Percentiles rank a stretch among this genome's conserved stretches.
phyloP scores from a whole-genome alignment of 2,888 invertebrate genomes.

The Lepidochrysops patricia region DNA sequence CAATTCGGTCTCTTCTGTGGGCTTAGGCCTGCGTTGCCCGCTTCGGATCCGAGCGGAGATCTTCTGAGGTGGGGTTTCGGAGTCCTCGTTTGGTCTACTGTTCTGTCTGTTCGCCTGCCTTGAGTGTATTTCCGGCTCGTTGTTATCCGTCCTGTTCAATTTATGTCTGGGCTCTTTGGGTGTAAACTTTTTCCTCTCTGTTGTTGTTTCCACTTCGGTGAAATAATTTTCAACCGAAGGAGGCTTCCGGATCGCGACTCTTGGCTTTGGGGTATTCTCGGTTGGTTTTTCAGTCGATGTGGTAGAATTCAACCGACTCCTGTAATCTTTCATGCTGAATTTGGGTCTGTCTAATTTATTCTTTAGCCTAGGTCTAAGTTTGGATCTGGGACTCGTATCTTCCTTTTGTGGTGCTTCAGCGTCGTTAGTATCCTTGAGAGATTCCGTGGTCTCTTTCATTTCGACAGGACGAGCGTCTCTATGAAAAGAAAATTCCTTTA shows the following conservation, averaged over 20 bases:
- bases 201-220: conserved; percentile 51
- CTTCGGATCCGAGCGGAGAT: conserved; percentile 58
- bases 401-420: conserved; percentile 46
- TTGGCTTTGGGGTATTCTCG: conserved; percentile 49
- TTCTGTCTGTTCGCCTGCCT: conserved; percentile 47
- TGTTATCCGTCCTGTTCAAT: conserved; percentile 41
- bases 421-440: conserved; percentile 32
- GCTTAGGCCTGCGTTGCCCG: conserved; percentile 50
- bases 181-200: conserved; percentile 68
- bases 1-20: conserved; percentile 54
- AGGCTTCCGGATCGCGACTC: conserved; percentile 67
- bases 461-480: conserved; percentile 62
- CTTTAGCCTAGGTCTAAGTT: conserved; percentile 51
- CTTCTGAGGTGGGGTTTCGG: conserved; percentile 52
- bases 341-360: conserved; percentile 79
- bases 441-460: conserved; percentile 51
- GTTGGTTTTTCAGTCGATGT: conserved; percentile 57
- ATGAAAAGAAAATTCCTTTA: conserved; percentile 58
- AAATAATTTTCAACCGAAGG: conserved; percentile 50
- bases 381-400: conserved; percentile 38
- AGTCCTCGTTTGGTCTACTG: conserved; percentile 41
- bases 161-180: conserved; percentile 66
- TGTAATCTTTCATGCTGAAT: conserved; percentile 86
- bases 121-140: conserved; percentile 51
- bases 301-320: conserved; percentile 76